Base-by-base conservation (phyloP, 2,797 vertebrate genomes). In the Sphenodon punctatus region DNA sequence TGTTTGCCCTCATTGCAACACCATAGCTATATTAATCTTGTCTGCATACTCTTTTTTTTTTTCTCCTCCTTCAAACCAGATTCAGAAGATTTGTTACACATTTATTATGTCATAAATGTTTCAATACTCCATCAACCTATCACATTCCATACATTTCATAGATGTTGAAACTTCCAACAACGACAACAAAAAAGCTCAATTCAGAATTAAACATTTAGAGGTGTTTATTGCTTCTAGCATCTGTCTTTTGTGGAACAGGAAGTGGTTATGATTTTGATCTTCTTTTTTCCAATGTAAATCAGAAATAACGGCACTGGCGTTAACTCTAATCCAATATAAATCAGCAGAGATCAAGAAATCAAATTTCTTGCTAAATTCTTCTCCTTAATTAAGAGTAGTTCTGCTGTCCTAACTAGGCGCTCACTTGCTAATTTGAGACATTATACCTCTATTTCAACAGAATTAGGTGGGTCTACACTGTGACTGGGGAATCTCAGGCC, bases 51-150 rank as follows among this genome's bases (percentile, higher is more conserved):
- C n/a, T 64, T 36, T 41, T 64, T 27, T 89, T 78, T 82, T 60
- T 14, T 67, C 48, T 63, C 38, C 80, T 88, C 13, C 22, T 91
- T 87, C 89, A 91, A 93, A 80, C 89, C 75, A 80, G 85, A 87
- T 92, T 85, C 88, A 88, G 55, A 79, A 90, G 85, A 78, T 93
- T 92, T 92, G 89, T 92, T 93, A 93, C 82, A 88, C 91, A 94
- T 92, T 93, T 90, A 93, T 92, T 93, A 93, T 91, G 88, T 90
- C 92, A 94, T 93, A 93, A 93, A 93, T 93, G 91, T 93, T 94
- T 94, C 91, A 94, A 91, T 93, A 93, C 92, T 93, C 93, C 90
- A 94, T 93, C 93, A 92, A 90, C 87, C n/a, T n/a, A n/a, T n/a
- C n/a, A n/a, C n/a, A n/a, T n/a, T n/a, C n/a, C n/a, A n/a, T 93